Conservation (phyloP, 2,113 vertebrate genomes). For the Glaucidium brasilianum region DNA sequence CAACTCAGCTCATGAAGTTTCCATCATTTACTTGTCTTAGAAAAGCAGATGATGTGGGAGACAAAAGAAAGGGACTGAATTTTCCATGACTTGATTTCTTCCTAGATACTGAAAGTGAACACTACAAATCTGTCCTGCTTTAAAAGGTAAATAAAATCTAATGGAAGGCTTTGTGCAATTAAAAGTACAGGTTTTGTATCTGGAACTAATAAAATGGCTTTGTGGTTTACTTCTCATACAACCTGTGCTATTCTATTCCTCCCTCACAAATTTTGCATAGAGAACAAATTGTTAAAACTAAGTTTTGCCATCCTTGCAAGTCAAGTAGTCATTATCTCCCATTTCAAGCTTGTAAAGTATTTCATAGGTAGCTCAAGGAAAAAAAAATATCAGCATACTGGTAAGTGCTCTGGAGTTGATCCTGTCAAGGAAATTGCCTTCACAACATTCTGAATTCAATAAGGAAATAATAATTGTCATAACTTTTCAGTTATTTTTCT, state of each 20-base stretch:
- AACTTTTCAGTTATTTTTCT: slow-evolving; percentile 7
- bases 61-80: not conserved
- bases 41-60: not conserved
- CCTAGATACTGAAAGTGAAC: not conserved
- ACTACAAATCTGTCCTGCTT: not conserved
- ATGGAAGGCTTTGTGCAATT: not conserved
- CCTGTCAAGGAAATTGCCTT: slow-evolving; percentile 32
- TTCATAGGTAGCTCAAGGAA: not conserved
- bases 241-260: not conserved
- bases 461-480: slow-evolving; percentile 22
- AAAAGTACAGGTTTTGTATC: not conserved
- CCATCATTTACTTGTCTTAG: not conserved
- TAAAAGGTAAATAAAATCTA: not conserved
- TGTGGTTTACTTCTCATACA: not conserved
- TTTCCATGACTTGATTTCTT: not conserved
- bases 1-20: not conserved
- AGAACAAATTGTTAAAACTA: not conserved
- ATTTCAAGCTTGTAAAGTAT: not conserved
- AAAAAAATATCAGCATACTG: not conserved
- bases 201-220: not conserved
- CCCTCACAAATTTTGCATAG: not conserved
- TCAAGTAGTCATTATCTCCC: not conserved
- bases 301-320: not conserved
- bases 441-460: slow-evolving; percentile 20
- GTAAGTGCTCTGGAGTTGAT: slow-evolving; percentile 2